phyloP scores from a whole-genome alignment of 2,888 invertebrate genomes.

The Kuschelorhynchus macadamiae region DNA sequence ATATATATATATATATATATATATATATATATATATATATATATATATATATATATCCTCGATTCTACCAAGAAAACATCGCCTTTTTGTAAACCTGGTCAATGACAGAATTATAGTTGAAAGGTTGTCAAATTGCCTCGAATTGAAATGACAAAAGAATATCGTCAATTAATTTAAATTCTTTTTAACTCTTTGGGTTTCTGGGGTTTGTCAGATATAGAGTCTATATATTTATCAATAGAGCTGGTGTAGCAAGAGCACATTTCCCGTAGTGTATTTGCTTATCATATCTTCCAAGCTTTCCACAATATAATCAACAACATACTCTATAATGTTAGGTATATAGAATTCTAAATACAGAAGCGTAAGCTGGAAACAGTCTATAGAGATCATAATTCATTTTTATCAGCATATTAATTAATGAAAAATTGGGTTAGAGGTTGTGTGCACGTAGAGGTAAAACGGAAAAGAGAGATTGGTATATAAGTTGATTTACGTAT shows the following conservation, averaged over 20 bases:
- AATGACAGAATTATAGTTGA: slow-evolving; percentile 49
- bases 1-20: too few relatives aligned
- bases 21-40: too few relatives aligned
- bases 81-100: too few relatives aligned
- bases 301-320: slow-evolving; percentile 46
- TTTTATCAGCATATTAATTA: slow-evolving; percentile 53
- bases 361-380: slow-evolving; percentile 50
- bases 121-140: slow-evolving; percentile 53
- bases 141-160: slow-evolving; percentile 38
- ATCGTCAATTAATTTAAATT: slow-evolving; percentile 32
- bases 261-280: slow-evolving; percentile 54
- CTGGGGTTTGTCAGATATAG: slow-evolving; percentile 20
- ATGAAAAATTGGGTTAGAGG: slow-evolving; percentile 47
- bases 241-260: slow-evolving; percentile 53
- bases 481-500: too few relatives aligned
- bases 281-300: slow-evolving; percentile 50
- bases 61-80: too few relatives aligned
- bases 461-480: too few relatives aligned
- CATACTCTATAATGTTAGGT: slow-evolving; percentile 46
- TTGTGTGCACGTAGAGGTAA: too few relatives aligned
- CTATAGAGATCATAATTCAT: slow-evolving; percentile 54
- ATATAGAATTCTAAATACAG: slow-evolving; percentile 51
- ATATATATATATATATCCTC: too few relatives aligned
- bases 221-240: slow-evolving; percentile 51
- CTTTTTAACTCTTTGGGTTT: not conserved